phyloP scores from a whole-genome alignment of 2,888 invertebrate genomes.

The Eilema sororculum region DNA sequence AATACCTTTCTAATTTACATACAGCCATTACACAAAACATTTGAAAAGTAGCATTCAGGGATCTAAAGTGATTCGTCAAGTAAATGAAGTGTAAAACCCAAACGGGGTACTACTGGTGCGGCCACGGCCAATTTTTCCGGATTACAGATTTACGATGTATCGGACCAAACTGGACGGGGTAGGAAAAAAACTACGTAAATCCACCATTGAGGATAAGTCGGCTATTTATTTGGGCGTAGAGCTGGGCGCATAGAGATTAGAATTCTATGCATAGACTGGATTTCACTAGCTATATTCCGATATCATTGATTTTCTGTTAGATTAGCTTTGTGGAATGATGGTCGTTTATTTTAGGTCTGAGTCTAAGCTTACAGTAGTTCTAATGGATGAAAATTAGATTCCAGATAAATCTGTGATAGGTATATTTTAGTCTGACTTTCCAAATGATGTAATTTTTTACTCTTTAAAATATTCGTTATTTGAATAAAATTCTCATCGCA shows the following conservation, averaged over 20 bases:
- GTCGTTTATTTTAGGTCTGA: too few relatives aligned
- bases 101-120: conserved; percentile 43
- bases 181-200: conserved; percentile 59
- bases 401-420: too few relatives aligned
- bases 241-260: conserved; percentile 17
- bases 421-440: too few relatives aligned
- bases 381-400: too few relatives aligned
- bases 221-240: conserved; percentile 52
- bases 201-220: conserved; percentile 55
- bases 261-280: conserved; percentile 5
- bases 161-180: conserved; percentile 58
- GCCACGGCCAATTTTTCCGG: conserved; percentile 72
- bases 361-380: too few relatives aligned
- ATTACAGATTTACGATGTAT: conserved; percentile 75
- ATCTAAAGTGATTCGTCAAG: conserved; percentile 59
- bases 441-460: too few relatives aligned
- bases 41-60: conserved; percentile 33
- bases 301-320: neutral
- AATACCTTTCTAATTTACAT: neutral
- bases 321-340: neutral
- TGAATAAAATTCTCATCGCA: too few relatives aligned
- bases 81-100: conserved; percentile 71
- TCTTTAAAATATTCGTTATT: too few relatives aligned
- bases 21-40: neutral
- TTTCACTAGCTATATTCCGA: neutral